Conservation (phyloP, 2,888 invertebrate species). For the Chromoteleia sp. region DNA sequence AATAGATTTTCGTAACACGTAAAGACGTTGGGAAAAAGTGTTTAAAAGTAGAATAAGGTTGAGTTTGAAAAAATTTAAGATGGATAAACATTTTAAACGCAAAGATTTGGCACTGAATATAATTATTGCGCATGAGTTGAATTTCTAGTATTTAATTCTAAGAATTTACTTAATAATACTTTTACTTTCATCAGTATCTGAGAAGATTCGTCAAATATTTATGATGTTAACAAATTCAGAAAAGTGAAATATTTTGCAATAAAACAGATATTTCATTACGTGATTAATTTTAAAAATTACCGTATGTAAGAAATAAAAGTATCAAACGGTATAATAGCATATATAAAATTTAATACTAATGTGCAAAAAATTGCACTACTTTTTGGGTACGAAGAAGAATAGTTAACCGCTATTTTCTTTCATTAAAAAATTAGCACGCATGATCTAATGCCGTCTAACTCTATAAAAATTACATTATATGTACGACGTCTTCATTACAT, state of each 20-base stretch:
- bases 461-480: slow-evolving; percentile 21
- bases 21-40: no score
- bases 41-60: no score
- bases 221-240: not conserved
- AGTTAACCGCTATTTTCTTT: slow-evolving; percentile 26
- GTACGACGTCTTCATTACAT: slow-evolving; percentile 8
- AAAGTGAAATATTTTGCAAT: not conserved
- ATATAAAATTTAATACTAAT: not conserved
- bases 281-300: not conserved
- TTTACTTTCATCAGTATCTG: slow-evolving; percentile 35
- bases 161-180: slow-evolving; percentile 26
- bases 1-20: no score
- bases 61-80: no score
- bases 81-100: no score
- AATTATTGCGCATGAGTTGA: slow-evolving; percentile 12
- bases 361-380: slow-evolving; percentile 15
- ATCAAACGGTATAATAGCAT: not conserved
- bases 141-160: slow-evolving; percentile 41
- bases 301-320: not conserved
- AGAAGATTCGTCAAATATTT: slow-evolving; percentile 23
- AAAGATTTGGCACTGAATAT: slow-evolving; percentile 4
- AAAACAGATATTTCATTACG: not conserved
- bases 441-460: slow-evolving; percentile 1
- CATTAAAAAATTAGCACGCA: slow-evolving; percentile 24
- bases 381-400: slow-evolving; percentile 14